A percentile compares a stretch with the other conserved stretches of the same genome.
Evolutionary conservation across 2,113 vertebrate genomes (phyloP).

Genomic region (Rhombomys opimus): DNA sequence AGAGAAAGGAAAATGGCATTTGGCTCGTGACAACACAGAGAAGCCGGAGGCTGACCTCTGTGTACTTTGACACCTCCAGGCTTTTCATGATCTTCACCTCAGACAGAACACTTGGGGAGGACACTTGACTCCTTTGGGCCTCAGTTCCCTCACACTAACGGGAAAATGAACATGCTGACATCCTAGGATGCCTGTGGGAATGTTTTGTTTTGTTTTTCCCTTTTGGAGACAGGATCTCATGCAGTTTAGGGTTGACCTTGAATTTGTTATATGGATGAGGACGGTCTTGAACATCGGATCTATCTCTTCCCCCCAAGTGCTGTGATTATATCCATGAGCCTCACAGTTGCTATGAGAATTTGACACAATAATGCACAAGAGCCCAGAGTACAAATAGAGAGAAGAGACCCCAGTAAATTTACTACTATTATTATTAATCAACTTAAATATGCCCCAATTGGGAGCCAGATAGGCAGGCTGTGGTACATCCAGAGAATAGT

Average conservation of each 20-base stretch:
- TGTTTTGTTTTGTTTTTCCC: too few relatives aligned
- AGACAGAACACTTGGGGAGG: neutral
- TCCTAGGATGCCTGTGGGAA: neutral
- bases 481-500: neutral
- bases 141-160: neutral
- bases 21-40: neutral
- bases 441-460: neutral
- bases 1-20: neutral
- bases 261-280: neutral
- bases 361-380: neutral
- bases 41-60: neutral
- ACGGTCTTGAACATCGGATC: neutral
- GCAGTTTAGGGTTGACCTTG: neutral
- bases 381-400: neutral
- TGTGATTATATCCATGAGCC: neutral
- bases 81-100: neutral
- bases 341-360: neutral
- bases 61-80: accelerated
- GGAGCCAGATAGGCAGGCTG: neutral
- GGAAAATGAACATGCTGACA: neutral
- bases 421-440: neutral
- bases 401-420: neutral
- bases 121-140: neutral
- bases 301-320: neutral
- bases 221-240: neutral